Evolutionary conservation across 2,888 invertebrate genomes (phyloP), one percentile per base, ranked within the genome.

Genomic region (Griposia aprilina): DNA sequence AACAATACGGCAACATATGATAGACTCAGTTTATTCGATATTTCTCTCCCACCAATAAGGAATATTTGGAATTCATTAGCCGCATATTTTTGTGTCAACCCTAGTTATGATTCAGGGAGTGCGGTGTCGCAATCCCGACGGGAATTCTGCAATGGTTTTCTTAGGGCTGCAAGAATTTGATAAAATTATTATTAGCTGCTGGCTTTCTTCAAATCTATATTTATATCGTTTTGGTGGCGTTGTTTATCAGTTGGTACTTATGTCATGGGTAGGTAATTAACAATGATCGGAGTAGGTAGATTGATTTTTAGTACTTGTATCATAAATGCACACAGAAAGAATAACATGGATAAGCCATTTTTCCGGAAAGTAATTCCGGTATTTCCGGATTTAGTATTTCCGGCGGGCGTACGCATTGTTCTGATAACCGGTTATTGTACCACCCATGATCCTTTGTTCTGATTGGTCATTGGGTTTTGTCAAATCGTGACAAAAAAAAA

Each of bases 21-120:
- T 55, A 57, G 20, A 65, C 17, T 13, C 17, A 23, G 48, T 60
- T 65, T 71, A 86, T 86, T 65, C 4, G 67, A 79, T 68, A 74
- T 60, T 13, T 36, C 13, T 60, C 30, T 36, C 7, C 30, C n/a
- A 57, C 52, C 17, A 69, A 57, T n/a, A 67, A 65, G 41, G 36
- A 57, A 79, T 76, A 70, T 74, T 84, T 76, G 83, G 75, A 68
- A 79, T 84, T 86, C 71, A 84, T 79, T 79, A 80, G 76, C 79
- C 73, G 60, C 75, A 86, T 84, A 86, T 84, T 85, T 84, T 83
- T 59, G 75, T 79, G 79, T 68, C 75, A 84, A 30, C 84, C 79
- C 60, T 79, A 74, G 79, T 83, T 86, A 79, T 76, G 67, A 86
- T 79, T 76, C 83, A 76, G 20, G 65, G 76, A 62, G 70, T 68